Conservation (phyloP, 2,888 invertebrate genomes). For the Leptarthrus brevirostris region DNA sequence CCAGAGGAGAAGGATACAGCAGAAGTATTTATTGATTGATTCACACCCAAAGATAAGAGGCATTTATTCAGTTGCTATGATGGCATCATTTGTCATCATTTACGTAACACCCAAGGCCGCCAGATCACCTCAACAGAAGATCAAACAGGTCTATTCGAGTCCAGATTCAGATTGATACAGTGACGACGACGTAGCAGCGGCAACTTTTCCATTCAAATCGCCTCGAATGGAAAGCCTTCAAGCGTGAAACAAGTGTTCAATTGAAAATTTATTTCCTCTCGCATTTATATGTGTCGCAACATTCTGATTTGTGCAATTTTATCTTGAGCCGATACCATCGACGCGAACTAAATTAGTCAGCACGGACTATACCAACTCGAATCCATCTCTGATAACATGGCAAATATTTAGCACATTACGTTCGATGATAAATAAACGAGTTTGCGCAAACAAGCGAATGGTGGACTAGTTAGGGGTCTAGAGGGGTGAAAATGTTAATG, state of each 20-base stretch:
- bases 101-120: constrained; percentile 44
- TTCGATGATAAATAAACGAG: constrained; percentile 3
- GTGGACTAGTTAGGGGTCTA: neutral
- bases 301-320: neutral
- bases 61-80: constrained; percentile 44
- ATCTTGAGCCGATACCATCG: constrained; percentile 8
- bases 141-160: constrained; percentile 35
- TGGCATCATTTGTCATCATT: constrained; percentile 48
- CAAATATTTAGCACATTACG: constrained; percentile 45
- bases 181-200: neutral
- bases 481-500: neutral
- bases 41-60: constrained; percentile 36
- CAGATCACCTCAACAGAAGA: constrained; percentile 36
- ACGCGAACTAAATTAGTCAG: constrained; percentile 13
- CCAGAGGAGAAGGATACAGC: constrained; percentile 11
- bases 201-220: constrained; percentile 46
- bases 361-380: neutral
- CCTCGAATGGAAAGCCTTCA: constrained; percentile 37
- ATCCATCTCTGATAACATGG: constrained; percentile 27
- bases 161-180: neutral
- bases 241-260: constrained; percentile 46
- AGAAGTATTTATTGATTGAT: constrained; percentile 32
- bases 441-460: neutral
- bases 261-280: constrained; percentile 45
- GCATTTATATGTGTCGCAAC: constrained; percentile 12